Evolutionary conservation across 2,797 vertebrate genomes (phyloP).

Genomic region (Mormyrops boulengeri): DNA sequence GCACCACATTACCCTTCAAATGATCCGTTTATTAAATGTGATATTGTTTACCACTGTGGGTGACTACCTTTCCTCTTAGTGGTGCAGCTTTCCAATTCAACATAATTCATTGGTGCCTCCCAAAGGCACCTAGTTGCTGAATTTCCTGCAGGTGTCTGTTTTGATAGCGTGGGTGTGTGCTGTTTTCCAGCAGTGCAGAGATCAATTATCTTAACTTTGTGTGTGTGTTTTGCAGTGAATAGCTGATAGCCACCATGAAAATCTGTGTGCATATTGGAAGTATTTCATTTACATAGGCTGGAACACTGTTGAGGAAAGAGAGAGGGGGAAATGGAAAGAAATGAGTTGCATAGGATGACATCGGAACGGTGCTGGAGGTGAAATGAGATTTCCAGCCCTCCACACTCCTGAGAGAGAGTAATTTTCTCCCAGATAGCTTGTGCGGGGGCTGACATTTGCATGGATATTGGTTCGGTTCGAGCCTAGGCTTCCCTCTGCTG

Average conservation of each 20-base stretch:
- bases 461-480: conserved; percentile 30
- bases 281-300: conserved; percentile 8
- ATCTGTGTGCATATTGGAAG: not conserved
- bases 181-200: not conserved
- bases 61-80: not conserved
- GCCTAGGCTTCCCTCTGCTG: not conserved
- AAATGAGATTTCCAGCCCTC: conserved; percentile 22
- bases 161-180: not conserved
- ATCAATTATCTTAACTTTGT: not conserved
- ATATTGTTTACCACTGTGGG: not conserved
- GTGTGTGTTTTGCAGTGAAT: not conserved
- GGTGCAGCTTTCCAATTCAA: not conserved
- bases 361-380: not conserved
- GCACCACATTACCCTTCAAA: not conserved
- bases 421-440: conserved; percentile 28
- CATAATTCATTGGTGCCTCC: not conserved
- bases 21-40: not conserved
- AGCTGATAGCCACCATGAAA: not conserved
- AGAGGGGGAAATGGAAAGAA: not conserved
- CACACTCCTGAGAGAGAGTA: conserved; percentile 28
- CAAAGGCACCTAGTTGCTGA: not conserved
- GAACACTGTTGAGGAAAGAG: not conserved
- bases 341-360: conserved; percentile 11
- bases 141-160: conserved; percentile 4
- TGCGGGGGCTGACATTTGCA: conserved; percentile 24